Evolutionary conservation across 2,797 vertebrate species (phyloP).

Genomic region (Coreius guichenoti): DNA sequence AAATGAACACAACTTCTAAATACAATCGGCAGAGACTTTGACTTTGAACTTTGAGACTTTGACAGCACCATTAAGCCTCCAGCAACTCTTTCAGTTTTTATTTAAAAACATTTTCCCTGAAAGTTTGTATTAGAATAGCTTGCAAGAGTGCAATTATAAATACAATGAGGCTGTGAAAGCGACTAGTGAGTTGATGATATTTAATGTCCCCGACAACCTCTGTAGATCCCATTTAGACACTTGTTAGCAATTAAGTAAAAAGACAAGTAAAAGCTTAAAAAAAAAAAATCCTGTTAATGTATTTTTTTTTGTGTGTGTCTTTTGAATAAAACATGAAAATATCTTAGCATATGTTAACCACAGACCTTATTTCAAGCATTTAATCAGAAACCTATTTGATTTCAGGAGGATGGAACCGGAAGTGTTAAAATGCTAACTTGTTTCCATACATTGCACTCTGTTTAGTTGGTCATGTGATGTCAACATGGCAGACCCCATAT

Average conservation of each 20-base stretch:
- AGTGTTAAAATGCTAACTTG: neutral
- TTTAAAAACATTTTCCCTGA: neutral
- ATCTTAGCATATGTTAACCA: neutral
- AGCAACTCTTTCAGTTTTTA: neutral
- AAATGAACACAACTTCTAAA: neutral
- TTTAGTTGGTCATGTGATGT: neutral
- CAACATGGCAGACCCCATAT: too few relatives aligned
- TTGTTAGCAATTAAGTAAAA: neutral
- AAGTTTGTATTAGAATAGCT: neutral
- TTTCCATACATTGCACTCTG: neutral
- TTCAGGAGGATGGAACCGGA: neutral
- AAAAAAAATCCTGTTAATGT: neutral
- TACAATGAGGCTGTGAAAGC: neutral
- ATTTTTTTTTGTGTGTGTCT: too few relatives aligned
- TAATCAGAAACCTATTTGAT: neutral
- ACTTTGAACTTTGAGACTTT: neutral
- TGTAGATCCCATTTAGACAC: neutral
- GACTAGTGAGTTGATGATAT: neutral
- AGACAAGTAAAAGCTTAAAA: neutral
- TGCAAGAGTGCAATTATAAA: neutral
- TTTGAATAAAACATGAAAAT: neutral
- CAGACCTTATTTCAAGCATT: neutral
- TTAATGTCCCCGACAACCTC: neutral
- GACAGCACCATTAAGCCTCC: conserved; percentile 1
- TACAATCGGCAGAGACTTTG: neutral